Conservation (phyloP, 2,113 vertebrate species). For the Vireo altiloquus region DNA sequence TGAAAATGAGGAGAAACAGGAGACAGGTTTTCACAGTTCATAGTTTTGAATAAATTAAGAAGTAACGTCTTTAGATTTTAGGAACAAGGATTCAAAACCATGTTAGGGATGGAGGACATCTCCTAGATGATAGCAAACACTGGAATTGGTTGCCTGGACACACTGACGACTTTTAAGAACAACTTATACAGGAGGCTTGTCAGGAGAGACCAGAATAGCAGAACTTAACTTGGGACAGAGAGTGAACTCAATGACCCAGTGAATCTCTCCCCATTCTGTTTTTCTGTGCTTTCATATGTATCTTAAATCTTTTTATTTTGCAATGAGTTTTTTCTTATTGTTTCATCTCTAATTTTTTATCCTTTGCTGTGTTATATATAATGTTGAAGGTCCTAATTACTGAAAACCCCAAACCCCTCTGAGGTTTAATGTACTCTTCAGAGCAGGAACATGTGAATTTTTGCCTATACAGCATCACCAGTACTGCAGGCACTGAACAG, state of each 20-base stretch:
- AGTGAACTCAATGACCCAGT: background rate
- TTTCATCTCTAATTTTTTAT: background rate
- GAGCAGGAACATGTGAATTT: background rate
- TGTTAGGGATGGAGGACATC: background rate
- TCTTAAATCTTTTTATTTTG: background rate
- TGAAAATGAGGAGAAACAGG: background rate
- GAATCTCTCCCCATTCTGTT: background rate
- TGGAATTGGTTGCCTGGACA: background rate
- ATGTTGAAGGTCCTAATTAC: background rate
- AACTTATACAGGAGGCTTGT: background rate
- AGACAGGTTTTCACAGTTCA: background rate
- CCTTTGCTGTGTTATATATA: background rate
- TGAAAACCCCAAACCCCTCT: background rate
- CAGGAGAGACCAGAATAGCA: background rate
- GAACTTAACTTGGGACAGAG: background rate
- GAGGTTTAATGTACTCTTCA: background rate
- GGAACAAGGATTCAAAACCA: background rate
- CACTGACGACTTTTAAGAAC: background rate
- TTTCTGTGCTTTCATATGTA: background rate
- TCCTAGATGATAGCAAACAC: background rate
- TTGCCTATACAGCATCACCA: background rate
- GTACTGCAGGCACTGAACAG: background rate
- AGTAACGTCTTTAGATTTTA: background rate
- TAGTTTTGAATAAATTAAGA: background rate
- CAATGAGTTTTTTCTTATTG: background rate